Base-by-base conservation (phyloP, 2,888 invertebrate genomes). In the Pristionchus arcanus region DNA sequence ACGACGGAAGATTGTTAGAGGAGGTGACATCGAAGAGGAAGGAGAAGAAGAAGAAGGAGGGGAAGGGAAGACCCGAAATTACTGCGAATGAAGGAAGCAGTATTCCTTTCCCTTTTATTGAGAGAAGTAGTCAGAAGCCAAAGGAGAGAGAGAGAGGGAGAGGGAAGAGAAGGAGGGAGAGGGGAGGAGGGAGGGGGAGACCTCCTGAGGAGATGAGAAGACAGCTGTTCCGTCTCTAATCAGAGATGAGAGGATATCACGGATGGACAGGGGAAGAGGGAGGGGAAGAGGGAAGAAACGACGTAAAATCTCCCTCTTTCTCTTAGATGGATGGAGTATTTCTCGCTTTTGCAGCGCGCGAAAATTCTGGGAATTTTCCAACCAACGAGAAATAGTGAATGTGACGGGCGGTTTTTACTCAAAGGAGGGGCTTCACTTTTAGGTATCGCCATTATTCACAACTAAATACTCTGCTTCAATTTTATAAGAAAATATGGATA, bases 61-160 rank as follows among this genome's bases (percentile, higher is more conserved):
- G 28, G 68, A 68, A 87, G 28, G 59, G 85, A 85, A 83, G 83
- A 83, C 28, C 83, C 21, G n/a, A 42, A 55, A 83, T 28, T 28
- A 74, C 53, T 83, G 83, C 49, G 28, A 83, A 83, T 55, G 83
- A 31, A 83, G 31, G 74, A 34, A 84, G 55, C 34, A 84, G 83
- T 53, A 53, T 55, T 53, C 83, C 31, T 68, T 63, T 53, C 81
- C 81, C 49, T 81, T 81, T 81, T 81, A 81, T 81, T 81, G 81
- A 81, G 77, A 42, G 81, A 42, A 87, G 49, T 49, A 49, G 66
- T 87, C 87, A 31, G 87, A 68, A 68, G 34, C 19, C 42, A 19
- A 68, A 68, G 15, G n/a, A 19, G 87, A 31, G 19, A 15, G 0
- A 68, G n/a, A 15, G n/a, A 71, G 31, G 49, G 34, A 11, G 25